Conservation (phyloP, 30 jellyfish, hydroid and myxozoan species). For the Calvadosia cruxmelitensis region DNA sequence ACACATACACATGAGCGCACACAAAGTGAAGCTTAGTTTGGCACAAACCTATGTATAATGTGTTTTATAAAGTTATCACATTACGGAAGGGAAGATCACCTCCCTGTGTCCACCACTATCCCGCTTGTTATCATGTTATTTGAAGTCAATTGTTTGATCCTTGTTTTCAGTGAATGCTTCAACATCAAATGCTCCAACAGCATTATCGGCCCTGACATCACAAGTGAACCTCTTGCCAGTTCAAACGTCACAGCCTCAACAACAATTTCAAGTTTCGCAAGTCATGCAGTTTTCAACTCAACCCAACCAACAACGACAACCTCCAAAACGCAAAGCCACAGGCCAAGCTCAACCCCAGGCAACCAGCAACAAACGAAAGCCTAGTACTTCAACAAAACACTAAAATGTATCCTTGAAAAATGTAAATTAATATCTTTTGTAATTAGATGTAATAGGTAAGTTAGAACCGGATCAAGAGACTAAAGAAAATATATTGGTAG, state of each 20-base stretch:
- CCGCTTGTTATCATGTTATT: neutral
- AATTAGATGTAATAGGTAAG: too few species aligned
- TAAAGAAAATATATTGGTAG: too few species aligned
- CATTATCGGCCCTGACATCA: constrained; percentile 89
- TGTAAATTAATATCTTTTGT: too few species aligned
- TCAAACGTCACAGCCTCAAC: constrained; percentile 47
- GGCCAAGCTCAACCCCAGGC: constrained; percentile 58
- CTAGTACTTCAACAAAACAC: constrained; percentile 33
- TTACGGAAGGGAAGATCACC: too few species aligned
- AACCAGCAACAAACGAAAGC: constrained; percentile 68
- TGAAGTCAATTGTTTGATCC: neutral
- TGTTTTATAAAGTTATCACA: too few species aligned
- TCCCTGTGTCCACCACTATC: neutral
- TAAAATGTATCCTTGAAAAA: too few species aligned
- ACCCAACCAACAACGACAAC: constrained; percentile 65
- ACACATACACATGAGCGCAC: too few species aligned
- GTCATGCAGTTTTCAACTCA: constrained; percentile 83
- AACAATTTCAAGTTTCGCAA: constrained; percentile 47
- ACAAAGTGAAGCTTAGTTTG: too few species aligned
- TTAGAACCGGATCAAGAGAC: too few species aligned
- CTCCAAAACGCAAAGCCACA: constrained; percentile 54
- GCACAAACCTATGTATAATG: too few species aligned
- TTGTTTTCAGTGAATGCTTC: neutral
- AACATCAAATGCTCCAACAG: constrained; percentile 44
- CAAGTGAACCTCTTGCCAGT: constrained; percentile 94